Evolutionary conservation across 2,888 invertebrate species (phyloP).

Genomic region (Brachypterus glaber): DNA sequence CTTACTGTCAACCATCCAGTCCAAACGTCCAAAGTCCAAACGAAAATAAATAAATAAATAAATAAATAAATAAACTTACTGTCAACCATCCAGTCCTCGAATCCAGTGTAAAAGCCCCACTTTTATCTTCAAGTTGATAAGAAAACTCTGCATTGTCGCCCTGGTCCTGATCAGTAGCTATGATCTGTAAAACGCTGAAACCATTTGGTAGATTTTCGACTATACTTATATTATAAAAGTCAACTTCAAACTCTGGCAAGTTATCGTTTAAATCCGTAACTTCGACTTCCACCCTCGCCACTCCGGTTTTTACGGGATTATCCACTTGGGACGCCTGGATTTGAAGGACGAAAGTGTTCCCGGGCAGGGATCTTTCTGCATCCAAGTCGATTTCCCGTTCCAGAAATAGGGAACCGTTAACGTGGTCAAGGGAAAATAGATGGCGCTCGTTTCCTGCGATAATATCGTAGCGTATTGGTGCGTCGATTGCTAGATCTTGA

Average conservation of each 20-base stretch:
- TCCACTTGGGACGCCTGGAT: conserved; percentile 72
- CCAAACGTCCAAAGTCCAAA: no score
- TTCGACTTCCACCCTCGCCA: conserved; percentile 65
- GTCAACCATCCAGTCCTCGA: conserved; percentile 77
- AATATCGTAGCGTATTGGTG: conserved; percentile 67
- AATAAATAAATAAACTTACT: no score
- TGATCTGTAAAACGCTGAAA: conserved; percentile 56
- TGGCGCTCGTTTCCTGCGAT: conserved; percentile 67
- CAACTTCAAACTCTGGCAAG: conserved; percentile 78
- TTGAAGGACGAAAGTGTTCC: conserved; percentile 68
- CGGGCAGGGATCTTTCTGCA: conserved; percentile 57
- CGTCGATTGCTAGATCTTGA: conserved; percentile 66
- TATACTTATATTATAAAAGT: conserved; percentile 84
- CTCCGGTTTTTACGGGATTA: conserved; percentile 64
- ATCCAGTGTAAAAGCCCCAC: conserved; percentile 72
- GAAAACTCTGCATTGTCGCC: conserved; percentile 78
- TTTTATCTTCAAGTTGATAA: conserved; percentile 64
- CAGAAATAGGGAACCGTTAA: conserved; percentile 66
- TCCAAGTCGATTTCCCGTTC: conserved; percentile 77
- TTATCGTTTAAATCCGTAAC: conserved; percentile 75
- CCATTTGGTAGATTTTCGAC: conserved; percentile 86
- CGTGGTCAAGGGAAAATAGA: conserved; percentile 62
- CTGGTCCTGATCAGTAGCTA: conserved; percentile 73
- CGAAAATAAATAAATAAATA: no score
- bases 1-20: no score